Conservation (phyloP, 92 coral and sea anemone species). For the Epizoanthus ramosus region DNA sequence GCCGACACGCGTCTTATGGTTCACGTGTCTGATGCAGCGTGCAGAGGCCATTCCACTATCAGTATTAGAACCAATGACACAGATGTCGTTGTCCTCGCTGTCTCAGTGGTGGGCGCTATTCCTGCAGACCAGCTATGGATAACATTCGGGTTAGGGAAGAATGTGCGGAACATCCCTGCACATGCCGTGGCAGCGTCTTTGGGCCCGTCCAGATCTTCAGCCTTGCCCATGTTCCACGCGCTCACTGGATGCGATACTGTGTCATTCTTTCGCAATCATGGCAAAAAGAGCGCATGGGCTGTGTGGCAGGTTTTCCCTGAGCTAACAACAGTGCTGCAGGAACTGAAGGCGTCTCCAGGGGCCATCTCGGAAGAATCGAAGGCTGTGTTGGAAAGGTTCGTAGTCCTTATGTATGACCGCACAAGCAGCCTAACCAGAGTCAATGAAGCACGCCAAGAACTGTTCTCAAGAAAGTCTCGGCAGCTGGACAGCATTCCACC, state of each 20-base stretch:
- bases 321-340: conserved; percentile 59
- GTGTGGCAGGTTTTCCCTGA: conserved; percentile 64
- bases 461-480: conserved; percentile 52
- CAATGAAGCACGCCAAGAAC: conserved; percentile 57
- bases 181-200: conserved; percentile 54
- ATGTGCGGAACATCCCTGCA: conserved; percentile 42
- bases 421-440: conserved; percentile 54
- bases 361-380: conserved; percentile 38
- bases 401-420: conserved; percentile 47
- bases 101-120: conserved; percentile 48
- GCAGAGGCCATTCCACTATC: too few species aligned
- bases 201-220: conserved; percentile 55
- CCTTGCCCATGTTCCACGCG: conserved; percentile 69
- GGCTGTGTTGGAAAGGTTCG: conserved; percentile 53
- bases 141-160: conserved; percentile 45
- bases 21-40: conserved; percentile 23
- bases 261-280: conserved; percentile 56
- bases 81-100: conserved; percentile 61
- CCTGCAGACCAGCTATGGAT: conserved; percentile 48
- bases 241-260: conserved; percentile 71
- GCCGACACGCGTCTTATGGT: neutral
- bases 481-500: conserved; percentile 53
- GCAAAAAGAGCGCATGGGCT: conserved; percentile 70
- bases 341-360: conserved; percentile 51
- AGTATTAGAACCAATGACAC: conserved; percentile 48